These are phyloP conservation scores for Andrena chrysosceles DNA, from an alignment of 2,888 invertebrate genomes.

Conservation along the genomic window DNA sequence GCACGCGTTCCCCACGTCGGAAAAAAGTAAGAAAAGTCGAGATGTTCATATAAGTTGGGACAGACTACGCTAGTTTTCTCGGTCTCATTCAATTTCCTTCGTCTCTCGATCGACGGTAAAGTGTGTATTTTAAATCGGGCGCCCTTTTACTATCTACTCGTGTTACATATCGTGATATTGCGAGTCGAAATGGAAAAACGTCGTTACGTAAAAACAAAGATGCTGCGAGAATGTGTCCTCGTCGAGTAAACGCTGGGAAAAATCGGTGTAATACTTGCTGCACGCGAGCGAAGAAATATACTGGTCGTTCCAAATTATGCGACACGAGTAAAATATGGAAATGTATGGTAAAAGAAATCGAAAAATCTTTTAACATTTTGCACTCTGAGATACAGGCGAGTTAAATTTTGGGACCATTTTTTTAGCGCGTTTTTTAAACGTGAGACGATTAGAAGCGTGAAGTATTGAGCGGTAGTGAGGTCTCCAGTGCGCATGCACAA, in stretches of 20 bases:
- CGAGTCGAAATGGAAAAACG: conserved; percentile 57
- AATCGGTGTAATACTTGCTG: conserved; percentile 37
- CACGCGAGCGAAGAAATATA: conserved; percentile 14
- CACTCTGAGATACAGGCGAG: background rate
- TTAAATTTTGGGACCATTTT: too few species aligned
- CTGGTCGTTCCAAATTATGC: background rate
- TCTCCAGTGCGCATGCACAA: too few species aligned
- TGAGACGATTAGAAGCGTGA: too few species aligned
- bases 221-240: conserved; percentile 45
- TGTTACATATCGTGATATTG: conserved; percentile 51
- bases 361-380: background rate
- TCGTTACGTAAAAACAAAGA: conserved; percentile 37
- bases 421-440: too few species aligned
- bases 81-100: conserved; percentile 9
- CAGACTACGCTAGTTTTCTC: conserved; percentile 57
- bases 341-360: background rate
- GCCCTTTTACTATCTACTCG: background rate
- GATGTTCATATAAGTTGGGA: conserved; percentile 67
- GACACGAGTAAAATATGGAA: background rate
- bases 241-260: conserved; percentile 38
- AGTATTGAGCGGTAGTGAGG: too few species aligned
- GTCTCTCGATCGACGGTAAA: background rate
- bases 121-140: background rate
- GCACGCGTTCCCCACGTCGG: conserved; percentile 68
- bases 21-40: conserved; percentile 75